These are phyloP conservation scores for Machaerirhynchus nigripectus DNA, from an alignment of 2,113 vertebrate species.

Conservation along the genomic window DNA sequence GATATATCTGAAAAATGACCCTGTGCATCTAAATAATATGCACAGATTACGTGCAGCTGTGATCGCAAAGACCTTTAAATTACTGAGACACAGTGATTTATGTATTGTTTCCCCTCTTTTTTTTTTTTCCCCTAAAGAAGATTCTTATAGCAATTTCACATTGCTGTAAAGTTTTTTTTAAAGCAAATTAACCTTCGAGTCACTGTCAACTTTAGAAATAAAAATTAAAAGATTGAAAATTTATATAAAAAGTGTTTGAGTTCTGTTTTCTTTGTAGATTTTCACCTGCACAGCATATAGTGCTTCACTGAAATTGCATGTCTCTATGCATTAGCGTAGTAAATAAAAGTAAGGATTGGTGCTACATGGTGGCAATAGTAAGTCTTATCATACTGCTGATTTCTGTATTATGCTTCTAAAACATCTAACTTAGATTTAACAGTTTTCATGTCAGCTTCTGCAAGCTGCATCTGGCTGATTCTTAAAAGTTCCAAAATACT, in stretches of 20 bases:
- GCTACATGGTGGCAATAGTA: background rate
- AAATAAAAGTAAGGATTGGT: background rate
- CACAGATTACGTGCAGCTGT: background rate
- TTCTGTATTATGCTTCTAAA: background rate
- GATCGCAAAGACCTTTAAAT: background rate
- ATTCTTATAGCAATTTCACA: background rate
- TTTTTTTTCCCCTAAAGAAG: background rate
- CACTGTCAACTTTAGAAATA: background rate
- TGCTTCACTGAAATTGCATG: background rate
- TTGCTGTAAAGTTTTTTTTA: background rate
- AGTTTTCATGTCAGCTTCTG: background rate
- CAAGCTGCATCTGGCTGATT: background rate
- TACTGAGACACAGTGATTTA: background rate
- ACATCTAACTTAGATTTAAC: background rate
- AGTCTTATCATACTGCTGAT: background rate
- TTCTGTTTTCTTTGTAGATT: background rate
- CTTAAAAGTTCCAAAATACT: background rate
- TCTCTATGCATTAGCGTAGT: background rate
- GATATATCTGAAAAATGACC: background rate
- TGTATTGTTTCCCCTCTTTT: fast-evolving
- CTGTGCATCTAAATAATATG: background rate
- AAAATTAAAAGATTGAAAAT: background rate
- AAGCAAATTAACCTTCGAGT: background rate
- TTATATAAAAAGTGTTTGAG: background rate
- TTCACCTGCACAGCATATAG: background rate